These are phyloP conservation scores for Hydrotaea diabolus DNA, from an alignment of 2,888 invertebrate species.

Conservation along the genomic window DNA sequence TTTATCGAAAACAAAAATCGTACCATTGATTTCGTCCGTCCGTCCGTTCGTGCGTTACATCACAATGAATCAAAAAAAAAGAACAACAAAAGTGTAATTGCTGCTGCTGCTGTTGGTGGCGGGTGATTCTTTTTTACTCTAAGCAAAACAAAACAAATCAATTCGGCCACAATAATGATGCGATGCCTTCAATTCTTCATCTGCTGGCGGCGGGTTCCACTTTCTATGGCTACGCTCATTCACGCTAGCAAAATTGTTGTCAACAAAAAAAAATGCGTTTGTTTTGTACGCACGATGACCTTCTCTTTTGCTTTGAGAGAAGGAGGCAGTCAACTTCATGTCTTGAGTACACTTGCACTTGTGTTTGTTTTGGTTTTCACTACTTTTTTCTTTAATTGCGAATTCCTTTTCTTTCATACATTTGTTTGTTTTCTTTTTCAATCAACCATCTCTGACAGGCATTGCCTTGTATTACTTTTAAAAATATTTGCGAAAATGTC, in stretches of 20 bases:
- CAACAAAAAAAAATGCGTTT: background rate
- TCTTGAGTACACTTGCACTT: slow-evolving; percentile 13
- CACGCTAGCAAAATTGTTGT: background rate
- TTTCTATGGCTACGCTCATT: background rate
- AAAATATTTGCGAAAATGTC: background rate
- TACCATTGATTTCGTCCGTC: background rate
- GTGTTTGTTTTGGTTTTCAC: no score
- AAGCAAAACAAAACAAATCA: no score
- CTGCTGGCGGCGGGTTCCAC: background rate
- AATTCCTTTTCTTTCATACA: background rate
- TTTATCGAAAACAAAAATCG: background rate
- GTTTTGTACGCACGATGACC: background rate
- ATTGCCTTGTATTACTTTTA: background rate
- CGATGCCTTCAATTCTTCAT: background rate
- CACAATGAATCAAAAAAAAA: background rate
- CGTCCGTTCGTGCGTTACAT: background rate
- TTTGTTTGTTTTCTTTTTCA: background rate
- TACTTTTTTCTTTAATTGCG: background rate
- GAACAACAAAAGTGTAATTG: no score
- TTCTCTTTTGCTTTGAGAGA: background rate
- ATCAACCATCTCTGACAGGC: background rate
- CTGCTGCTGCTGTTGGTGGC: no score
- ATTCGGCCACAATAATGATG: background rate
- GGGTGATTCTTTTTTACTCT: no score
- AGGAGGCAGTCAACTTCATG: background rate